Percentiles rank a stretch among this genome's conserved stretches.
Evolutionary conservation across 2,113 vertebrate genomes (phyloP).

Genomic region (Oncorhynchus keta): DNA sequence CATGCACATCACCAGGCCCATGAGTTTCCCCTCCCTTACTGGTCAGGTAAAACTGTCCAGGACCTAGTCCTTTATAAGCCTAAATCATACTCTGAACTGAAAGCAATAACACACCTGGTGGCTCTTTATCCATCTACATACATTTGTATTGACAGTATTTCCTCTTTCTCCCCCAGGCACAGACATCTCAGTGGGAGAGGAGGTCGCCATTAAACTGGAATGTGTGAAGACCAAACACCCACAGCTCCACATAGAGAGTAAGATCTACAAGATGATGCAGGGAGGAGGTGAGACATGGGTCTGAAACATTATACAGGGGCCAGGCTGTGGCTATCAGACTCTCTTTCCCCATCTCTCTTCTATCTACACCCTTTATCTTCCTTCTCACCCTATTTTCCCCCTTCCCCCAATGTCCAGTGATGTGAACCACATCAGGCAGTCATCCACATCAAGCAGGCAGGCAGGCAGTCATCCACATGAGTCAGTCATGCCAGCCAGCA

Average conservation of each 20-base stretch:
- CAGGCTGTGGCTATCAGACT: neutral
- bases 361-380: neutral
- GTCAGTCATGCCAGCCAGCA: neutral
- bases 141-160: neutral
- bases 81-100: too few species aligned
- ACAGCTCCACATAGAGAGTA: constrained; percentile 92
- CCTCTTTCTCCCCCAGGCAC: constrained; percentile 71
- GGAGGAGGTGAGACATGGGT: constrained; percentile 79
- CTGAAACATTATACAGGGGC: neutral
- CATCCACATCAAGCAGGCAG: neutral
- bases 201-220: constrained; percentile 91
- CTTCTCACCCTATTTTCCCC: neutral
- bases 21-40: too few species aligned
- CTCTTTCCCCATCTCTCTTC: neutral
- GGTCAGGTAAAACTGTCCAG: too few species aligned
- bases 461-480: neutral
- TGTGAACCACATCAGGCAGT: too few species aligned
- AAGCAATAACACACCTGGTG: neutral
- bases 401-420: neutral
- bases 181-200: constrained; percentile 87
- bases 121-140: neutral
- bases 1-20: too few species aligned
- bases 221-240: constrained; percentile 93
- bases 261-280: constrained; percentile 96
- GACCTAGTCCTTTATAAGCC: too few species aligned